Conservation (phyloP, 2,888 invertebrate species). For the Chalcosyrphus nemorum region DNA sequence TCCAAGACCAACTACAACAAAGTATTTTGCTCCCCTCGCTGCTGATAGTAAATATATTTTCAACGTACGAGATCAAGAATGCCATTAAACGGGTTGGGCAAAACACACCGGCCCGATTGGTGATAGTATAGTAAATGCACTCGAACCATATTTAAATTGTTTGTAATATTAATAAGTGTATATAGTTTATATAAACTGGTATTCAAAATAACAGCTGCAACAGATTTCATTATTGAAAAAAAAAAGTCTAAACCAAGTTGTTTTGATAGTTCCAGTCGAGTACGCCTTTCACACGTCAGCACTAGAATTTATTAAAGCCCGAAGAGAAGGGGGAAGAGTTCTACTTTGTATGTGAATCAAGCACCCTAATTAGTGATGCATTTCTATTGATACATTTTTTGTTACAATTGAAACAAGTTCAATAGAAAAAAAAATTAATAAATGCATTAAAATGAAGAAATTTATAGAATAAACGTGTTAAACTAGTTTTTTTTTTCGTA, state of each 20-base stretch:
- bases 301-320: background rate
- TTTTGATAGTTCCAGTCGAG: background rate
- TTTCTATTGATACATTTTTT: background rate
- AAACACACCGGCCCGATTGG: background rate
- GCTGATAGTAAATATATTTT: too few relatives aligned
- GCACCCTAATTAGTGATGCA: conserved; percentile 2
- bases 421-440: too few relatives aligned
- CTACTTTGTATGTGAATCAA: background rate
- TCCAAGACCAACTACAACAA: conserved; percentile 1
- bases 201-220: conserved; percentile 15
- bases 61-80: background rate
- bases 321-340: background rate
- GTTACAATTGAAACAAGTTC: background rate
- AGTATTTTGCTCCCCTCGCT: background rate
- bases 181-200: background rate
- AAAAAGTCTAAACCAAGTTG: background rate
- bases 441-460: conserved; percentile 16
- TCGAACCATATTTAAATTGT: background rate
- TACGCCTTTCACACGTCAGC: background rate
- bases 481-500: background rate
- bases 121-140: background rate
- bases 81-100: conserved; percentile 9
- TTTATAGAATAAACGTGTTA: conserved; percentile 6
- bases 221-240: background rate
- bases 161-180: background rate